Evolutionary conservation across 2,113 vertebrate genomes (phyloP), one percentile per base, ranked within the genome.

Genomic region (Thymallus thymallus): DNA sequence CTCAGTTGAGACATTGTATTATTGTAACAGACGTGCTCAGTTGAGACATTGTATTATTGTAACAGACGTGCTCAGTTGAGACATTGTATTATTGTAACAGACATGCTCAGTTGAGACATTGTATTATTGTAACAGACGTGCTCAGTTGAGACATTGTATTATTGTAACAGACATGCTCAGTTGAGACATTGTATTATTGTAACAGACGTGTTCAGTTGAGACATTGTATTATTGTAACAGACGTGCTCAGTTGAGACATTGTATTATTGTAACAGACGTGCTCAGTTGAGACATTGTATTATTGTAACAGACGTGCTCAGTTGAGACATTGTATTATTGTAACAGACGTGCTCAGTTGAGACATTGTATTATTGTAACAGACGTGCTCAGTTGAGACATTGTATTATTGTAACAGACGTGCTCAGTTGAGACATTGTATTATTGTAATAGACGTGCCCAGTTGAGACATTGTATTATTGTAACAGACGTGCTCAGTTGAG

Each of bases 351-450:
- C 96, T 73, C 96, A 96, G 88, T 92, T 99, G 80, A 94, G 94
- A 71, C 83, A 88, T 26, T 26, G 26, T 26, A 1, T 26, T 26
- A 26, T 26, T 26, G 35, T 41, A 10, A 41, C 35, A 41, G 35
- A 41, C 35, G 35, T 41, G 97, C 96, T 73, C 96, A 96, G 88
- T 92, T 99, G 80, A 94, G 94, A 71, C 83, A 88, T 26, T 35
- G 35, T 41, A 0, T 41, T 9, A 10, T 41, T 41, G 35, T 41
- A 10, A 41, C 35, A 41, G 35, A 41, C 35, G 35, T 41, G 97
- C 96, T 73, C 96, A 96, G 88, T 92, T 99, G 80, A 94, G 94
- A 71, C 83, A 88, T 26, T 35, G 26, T 26, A 1, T 26, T 26
- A 26, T 26, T 26, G 35, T 41, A 10, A 41, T 9, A 41, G 35